Percentiles rank a stretch among this genome's conserved stretches.
Conservation (phyloP, 1,140 invertebrate genomes). For the Hypothenemus hampei region DNA sequence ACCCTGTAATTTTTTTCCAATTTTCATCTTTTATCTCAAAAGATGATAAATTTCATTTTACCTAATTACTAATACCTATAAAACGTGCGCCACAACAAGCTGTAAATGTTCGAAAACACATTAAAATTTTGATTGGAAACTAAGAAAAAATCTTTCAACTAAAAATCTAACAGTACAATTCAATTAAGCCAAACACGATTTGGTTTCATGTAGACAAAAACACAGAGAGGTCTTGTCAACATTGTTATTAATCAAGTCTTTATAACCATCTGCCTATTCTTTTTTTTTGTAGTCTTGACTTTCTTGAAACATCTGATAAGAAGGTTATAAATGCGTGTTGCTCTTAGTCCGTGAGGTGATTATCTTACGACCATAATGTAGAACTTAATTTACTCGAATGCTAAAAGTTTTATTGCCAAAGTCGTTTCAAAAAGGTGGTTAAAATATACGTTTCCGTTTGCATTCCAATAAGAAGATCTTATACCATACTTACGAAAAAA, state of each 20-base stretch:
- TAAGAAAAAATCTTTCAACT: too few species aligned
- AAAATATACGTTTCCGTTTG: not conserved
- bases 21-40: too few species aligned
- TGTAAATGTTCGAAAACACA: too few species aligned
- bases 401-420: not conserved
- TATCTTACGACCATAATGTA: not conserved
- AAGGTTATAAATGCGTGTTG: slow-evolving; percentile 4
- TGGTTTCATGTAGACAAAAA: slow-evolving; percentile 1
- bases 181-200: not conserved
- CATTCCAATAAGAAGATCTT: not conserved
- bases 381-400: not conserved
- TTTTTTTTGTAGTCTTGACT: not conserved
- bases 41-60: too few species aligned
- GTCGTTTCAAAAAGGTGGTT: not conserved
- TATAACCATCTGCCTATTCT: slow-evolving; percentile 5
- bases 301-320: slow-evolving; percentile 1
- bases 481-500: not conserved
- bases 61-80: too few species aligned
- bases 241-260: slow-evolving; percentile 12
- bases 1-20: too few species aligned
- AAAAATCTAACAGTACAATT: too few species aligned
- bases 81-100: too few species aligned
- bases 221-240: slow-evolving; percentile 13
- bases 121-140: too few species aligned
- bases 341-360: not conserved